Percentiles rank a stretch among this genome's conserved stretches.
These are phyloP conservation scores for Mythimna loreyi DNA, from an alignment of 2,888 invertebrate species.

Conservation along the genomic window DNA sequence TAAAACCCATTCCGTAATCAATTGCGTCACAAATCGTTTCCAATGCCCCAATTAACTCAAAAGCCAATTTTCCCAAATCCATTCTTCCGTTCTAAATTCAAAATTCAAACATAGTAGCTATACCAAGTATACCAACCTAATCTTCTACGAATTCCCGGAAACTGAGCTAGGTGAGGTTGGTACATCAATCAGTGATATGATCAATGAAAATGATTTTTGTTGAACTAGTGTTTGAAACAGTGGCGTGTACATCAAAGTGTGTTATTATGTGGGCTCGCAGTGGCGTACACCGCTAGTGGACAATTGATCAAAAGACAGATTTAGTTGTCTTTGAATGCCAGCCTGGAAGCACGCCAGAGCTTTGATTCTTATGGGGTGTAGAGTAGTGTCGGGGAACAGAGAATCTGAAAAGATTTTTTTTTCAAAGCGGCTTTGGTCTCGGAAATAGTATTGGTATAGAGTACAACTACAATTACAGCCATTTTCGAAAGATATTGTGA, in stretches of 20 bases:
- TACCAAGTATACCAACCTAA: conserved; percentile 26
- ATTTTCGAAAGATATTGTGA: not conserved
- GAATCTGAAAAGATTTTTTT: conserved; percentile 34
- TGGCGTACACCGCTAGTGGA: conserved; percentile 66
- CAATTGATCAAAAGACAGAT: conserved; percentile 78
- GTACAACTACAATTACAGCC: not conserved
- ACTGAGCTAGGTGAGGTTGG: conserved; percentile 29
- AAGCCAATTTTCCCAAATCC: conserved; percentile 22
- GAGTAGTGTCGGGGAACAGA: conserved; percentile 65
- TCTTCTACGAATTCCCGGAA: conserved; percentile 48
- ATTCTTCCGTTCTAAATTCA: conserved; percentile 37
- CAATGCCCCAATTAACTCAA: conserved; percentile 12
- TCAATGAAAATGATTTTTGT: conserved; percentile 63
- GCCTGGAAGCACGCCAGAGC: conserved; percentile 77
- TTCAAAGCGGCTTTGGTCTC: not conserved
- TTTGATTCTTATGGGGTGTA: conserved; percentile 76
- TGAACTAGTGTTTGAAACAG: conserved; percentile 64
- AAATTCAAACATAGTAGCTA: conserved; percentile 25
- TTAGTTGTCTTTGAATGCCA: conserved; percentile 75
- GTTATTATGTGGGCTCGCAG: conserved; percentile 58
- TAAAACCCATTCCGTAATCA: not conserved
- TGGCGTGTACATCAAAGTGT: conserved; percentile 62
- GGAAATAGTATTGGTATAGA: too few relatives aligned
- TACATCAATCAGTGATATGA: conserved; percentile 59
- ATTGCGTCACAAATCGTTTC: conserved; percentile 5